Evolutionary conservation across 2,113 vertebrate genomes (phyloP), one percentile per base, ranked within the genome.

Genomic region (Ursus arctos): DNA sequence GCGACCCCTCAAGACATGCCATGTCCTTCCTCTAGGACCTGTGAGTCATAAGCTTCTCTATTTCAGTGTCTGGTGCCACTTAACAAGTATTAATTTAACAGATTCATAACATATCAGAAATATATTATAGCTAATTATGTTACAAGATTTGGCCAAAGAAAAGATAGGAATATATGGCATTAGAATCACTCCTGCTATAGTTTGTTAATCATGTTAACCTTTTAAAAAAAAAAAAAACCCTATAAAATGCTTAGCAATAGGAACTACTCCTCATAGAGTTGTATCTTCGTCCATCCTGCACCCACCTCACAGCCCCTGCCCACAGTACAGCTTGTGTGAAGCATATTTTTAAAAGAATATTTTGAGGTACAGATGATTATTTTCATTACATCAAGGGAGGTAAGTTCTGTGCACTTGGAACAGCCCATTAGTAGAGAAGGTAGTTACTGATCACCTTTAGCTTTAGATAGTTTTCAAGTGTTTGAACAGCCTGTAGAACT

Each of bases 401-500:
- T 33, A 77, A 74, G 2, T 21, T 85, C 0, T 65, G 16, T 15
- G 2, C 21, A 84, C 88, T 88, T 74, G 6, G 21, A 79, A 71
- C 19, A 76, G 15, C 57, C 16, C 18, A 61, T 72, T 55, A 33
- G 8, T 47, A 53, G 33, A 92, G n/a, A 85, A 95, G 59, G 14
- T 88, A 40, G 21, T 47, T 57, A 40, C 14, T 33, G 12, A 55
- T 67, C 76, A 55, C 26, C 6, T 93, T 96, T 67, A 59, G 26
- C 8, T 88, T 77, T 33, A 81, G 81, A 22, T 43, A 24, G 12
- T 47, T 77, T 97, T 67, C 87, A 80, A 88, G 6, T 22, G 79
- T 95, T 67, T 91, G 63, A 94, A 61, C 11, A 95, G 31, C 4
- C 28, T 83, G 12, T 81, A 94, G 63, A 96, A 86, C n/a, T 92